These are phyloP conservation scores for Cheiracanthium punctorium DNA, from an alignment of 2,888 invertebrate genomes.

Conservation along the genomic window DNA sequence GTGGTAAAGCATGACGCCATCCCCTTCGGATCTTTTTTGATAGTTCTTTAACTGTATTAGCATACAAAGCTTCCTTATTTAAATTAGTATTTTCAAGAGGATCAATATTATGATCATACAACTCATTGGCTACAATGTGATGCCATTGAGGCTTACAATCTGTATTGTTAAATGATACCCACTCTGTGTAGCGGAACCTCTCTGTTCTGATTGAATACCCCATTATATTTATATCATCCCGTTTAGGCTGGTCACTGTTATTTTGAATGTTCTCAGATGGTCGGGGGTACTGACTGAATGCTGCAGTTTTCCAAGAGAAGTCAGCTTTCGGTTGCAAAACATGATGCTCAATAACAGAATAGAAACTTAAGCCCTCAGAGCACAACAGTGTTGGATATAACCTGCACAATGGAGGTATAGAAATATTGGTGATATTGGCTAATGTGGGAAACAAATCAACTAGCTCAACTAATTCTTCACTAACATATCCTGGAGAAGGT, in stretches of 20 bases:
- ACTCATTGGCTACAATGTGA: conserved; percentile 82
- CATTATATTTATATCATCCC: conserved; percentile 88
- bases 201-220: conserved; percentile 87
- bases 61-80: conserved; percentile 76
- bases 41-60: conserved; percentile 67
- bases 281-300: conserved; percentile 90
- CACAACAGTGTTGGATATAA: conserved; percentile 78
- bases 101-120: conserved; percentile 86
- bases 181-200: conserved; percentile 86
- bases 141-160: conserved; percentile 79
- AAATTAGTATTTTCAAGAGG: conserved; percentile 84
- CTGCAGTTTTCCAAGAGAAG: conserved; percentile 77
- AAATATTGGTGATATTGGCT: conserved; percentile 82
- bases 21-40: conserved; percentile 70
- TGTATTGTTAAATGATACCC: conserved; percentile 84
- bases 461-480: conserved; percentile 82
- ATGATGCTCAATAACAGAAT: conserved; percentile 78
- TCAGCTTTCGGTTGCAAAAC: background rate
- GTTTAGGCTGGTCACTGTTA: conserved; percentile 86
- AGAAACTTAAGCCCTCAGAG: conserved; percentile 85
- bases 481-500: background rate
- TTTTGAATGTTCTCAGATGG: conserved; percentile 80
- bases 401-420: conserved; percentile 79
- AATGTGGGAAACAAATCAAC: conserved; percentile 91
- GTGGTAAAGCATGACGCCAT: conserved; percentile 70